These are phyloP conservation scores for Drosophila picticornis DNA, from an alignment of 2,888 invertebrate genomes.

Conservation along the genomic window DNA sequence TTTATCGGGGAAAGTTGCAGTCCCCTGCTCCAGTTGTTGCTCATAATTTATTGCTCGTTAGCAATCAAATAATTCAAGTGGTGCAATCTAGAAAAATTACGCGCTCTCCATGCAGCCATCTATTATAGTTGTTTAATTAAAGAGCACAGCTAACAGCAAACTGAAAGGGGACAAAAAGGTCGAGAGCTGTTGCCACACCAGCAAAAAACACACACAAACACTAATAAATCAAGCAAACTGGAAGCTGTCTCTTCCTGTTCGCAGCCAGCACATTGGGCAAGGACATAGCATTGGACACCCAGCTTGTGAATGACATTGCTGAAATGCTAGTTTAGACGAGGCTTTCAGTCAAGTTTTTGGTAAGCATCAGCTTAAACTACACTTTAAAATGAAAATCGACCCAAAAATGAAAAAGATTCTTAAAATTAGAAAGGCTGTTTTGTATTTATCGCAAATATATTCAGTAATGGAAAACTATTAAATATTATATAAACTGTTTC, in stretches of 20 bases:
- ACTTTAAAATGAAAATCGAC: neutral
- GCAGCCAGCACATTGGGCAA: slow-evolving; percentile 31
- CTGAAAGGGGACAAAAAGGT: slow-evolving; percentile 10
- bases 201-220: slow-evolving; percentile 30
- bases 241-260: slow-evolving; percentile 30
- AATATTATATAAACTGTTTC: neutral
- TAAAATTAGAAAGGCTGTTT: neutral
- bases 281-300: slow-evolving; percentile 39
- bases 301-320: slow-evolving; percentile 21
- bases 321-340: neutral
- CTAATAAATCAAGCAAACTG: slow-evolving; percentile 71
- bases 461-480: too few relatives aligned
- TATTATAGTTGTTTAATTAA: slow-evolving; percentile 74
- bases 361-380: slow-evolving; percentile 64
- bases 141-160: slow-evolving; percentile 26
- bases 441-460: neutral
- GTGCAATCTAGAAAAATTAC: slow-evolving; percentile 75
- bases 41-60: slow-evolving; percentile 62
- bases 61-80: slow-evolving; percentile 65
- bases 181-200: slow-evolving; percentile 23
- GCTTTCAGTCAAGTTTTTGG: slow-evolving; percentile 50
- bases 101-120: slow-evolving; percentile 54
- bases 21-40: slow-evolving; percentile 5
- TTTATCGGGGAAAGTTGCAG: neutral
- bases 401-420: neutral